These are phyloP conservation scores for Xestia c-nigrum DNA, from an alignment of 2,888 invertebrate genomes.

Conservation along the genomic window DNA sequence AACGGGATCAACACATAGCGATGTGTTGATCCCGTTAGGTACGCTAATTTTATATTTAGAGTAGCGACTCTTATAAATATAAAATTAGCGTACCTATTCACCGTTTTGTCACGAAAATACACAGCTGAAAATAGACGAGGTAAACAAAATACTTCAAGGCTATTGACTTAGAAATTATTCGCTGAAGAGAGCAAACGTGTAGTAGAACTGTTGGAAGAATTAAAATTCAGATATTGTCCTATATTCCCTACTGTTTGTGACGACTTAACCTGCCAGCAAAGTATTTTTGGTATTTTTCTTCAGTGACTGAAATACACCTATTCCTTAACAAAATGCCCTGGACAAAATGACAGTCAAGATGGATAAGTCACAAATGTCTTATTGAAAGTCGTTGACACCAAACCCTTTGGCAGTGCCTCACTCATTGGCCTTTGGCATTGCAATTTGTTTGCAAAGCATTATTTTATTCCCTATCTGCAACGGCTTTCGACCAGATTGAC, in stretches of 20 bases:
- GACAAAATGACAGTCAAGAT: neutral
- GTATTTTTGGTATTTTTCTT: neutral
- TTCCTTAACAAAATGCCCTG: neutral
- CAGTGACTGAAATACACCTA: neutral
- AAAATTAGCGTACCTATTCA: conserved; percentile 17
- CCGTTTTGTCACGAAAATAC: conserved; percentile 48
- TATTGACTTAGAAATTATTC: conserved; percentile 47
- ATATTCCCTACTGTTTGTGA: neutral
- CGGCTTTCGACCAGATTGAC: neutral
- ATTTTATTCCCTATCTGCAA: neutral
- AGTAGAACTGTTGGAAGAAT: conserved; percentile 14
- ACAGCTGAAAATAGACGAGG: conserved; percentile 28
- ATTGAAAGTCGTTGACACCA: too few species aligned
- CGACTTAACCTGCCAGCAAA: too few species aligned
- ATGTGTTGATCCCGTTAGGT: too few species aligned
- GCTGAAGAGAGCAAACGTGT: neutral
- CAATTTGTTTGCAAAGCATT: neutral
- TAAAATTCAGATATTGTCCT: neutral
- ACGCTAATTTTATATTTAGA: too few species aligned
- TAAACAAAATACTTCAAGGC: conserved; percentile 49
- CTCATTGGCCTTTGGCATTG: too few species aligned
- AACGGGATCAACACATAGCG: neutral
- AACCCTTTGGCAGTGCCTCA: neutral
- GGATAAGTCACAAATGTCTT: too few species aligned
- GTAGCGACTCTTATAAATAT: too few species aligned